phyloP scores from a whole-genome alignment of 2,888 invertebrate genomes.

The Cetonia aurata region DNA sequence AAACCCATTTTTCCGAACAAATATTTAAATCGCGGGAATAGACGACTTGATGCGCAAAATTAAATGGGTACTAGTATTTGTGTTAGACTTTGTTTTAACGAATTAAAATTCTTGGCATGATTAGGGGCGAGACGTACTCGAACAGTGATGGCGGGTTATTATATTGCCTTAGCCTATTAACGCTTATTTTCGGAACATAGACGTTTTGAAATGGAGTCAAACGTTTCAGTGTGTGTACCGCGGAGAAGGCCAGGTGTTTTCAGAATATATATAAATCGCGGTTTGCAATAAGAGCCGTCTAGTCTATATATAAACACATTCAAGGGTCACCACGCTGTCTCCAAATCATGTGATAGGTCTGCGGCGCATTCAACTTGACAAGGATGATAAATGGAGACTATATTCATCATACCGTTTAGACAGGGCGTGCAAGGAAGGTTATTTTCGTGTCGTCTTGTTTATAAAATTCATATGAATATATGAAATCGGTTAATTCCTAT shows the following conservation, averaged over 20 bases:
- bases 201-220: slow-evolving; percentile 12
- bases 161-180: slow-evolving; percentile 9
- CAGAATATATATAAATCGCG: slow-evolving; percentile 19
- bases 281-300: slow-evolving; percentile 19
- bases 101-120: slow-evolving; percentile 12
- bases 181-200: slow-evolving; percentile 16
- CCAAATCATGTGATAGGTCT: slow-evolving; percentile 32
- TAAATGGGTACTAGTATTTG: no score
- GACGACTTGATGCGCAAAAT: no score
- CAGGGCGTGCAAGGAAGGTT: not conserved
- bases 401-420: no score
- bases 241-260: slow-evolving; percentile 20
- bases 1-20: no score
- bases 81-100: no score
- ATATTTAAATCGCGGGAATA: no score
- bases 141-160: not conserved
- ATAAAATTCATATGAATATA: no score
- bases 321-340: slow-evolving; percentile 27
- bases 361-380: not conserved
- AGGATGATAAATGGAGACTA: not conserved
- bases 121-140: no score
- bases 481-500: no score
- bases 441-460: not conserved
- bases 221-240: not conserved
- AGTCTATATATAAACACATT: slow-evolving; percentile 14